Evolutionary conservation across 1,140 invertebrate genomes (phyloP), one percentile per base, ranked within the genome.

Genomic region (Sinella curviseta): DNA sequence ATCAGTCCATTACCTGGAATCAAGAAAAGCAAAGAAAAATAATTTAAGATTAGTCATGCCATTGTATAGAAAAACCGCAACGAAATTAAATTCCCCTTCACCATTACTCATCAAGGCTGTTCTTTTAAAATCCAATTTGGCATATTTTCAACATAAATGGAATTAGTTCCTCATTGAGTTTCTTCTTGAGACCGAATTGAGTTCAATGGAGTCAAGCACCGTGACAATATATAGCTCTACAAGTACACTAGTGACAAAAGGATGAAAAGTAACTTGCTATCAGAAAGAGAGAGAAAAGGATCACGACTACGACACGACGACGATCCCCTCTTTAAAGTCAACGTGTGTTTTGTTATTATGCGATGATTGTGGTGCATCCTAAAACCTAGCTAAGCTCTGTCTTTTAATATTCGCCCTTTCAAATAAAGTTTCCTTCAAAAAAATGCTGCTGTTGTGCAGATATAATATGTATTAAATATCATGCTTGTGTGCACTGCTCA

Each of bases 1-100:
- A 70, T 70, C 65, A 70, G 65, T 70, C 65, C 65, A 70, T 70
- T 70, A 70, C 65, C 65, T 70, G 31, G 65, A 70, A 70, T 17
- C 3, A 30, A 70, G 12, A 24, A 70, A 33, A 17, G 24, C 57
- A 65, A 65, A 65, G 14, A 65, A n/a, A n/a, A n/a, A n/a, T n/a
- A n/a, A 48, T 20, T n/a, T 48, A 48, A 8, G 8, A 48, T 48
- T 48, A 48, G 20, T 48, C 39, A 12, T 20, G 20, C 39, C 39
- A 48, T 48, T 48, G n/a, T n/a, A n/a, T n/a, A n/a, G n/a, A n/a
- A n/a, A n/a, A n/a, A n/a, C n/a, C n/a, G n/a, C n/a, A n/a, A n/a
- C n/a, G n/a, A n/a, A n/a, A n/a, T n/a, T n/a, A n/a, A n/a, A n/a
- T n/a, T n/a, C n/a, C n/a, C n/a, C n/a, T n/a, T n/a, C n/a, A n/a